Percentiles rank a stretch among this genome's conserved stretches.
Conservation (phyloP, 2,888 invertebrate genomes). For the Anoncus sp. region DNA sequence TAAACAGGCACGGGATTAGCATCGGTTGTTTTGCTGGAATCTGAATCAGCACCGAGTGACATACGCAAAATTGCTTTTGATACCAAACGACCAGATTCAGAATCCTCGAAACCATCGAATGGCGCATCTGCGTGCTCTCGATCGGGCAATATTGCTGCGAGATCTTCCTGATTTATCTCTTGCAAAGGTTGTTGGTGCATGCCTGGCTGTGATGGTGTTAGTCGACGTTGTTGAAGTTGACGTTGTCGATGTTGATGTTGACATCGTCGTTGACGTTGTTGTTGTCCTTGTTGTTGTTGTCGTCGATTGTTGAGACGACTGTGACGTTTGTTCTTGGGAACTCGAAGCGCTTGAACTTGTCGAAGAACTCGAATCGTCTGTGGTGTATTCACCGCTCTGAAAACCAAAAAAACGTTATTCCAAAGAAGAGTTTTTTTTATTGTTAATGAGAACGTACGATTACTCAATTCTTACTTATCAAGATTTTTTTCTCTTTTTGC, state of each 20-base stretch:
- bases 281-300: conserved; percentile 44
- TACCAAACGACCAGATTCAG: conserved; percentile 84
- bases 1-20: conserved; percentile 87
- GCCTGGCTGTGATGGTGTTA: conserved; percentile 81
- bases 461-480: too few species aligned
- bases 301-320: conserved; percentile 42
- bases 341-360: conserved; percentile 66
- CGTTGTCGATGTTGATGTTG: conserved; percentile 60
- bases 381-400: conserved; percentile 73
- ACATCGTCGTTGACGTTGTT: conserved; percentile 34
- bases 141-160: conserved; percentile 91
- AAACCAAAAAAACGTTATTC: not conserved
- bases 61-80: conserved; percentile 82
- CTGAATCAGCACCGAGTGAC: conserved; percentile 88
- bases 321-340: conserved; percentile 59
- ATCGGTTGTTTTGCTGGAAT: conserved; percentile 85
- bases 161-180: conserved; percentile 92
- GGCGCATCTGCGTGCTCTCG: conserved; percentile 86
- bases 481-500: too few species aligned
- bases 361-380: conserved; percentile 80
- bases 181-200: conserved; percentile 83
- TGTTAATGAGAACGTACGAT: not conserved
- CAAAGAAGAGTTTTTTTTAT: not conserved
- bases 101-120: conserved; percentile 86
- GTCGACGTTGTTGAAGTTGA: too few species aligned